Conservation (phyloP, 1,140 invertebrate species). For the Bombus waltoni region DNA sequence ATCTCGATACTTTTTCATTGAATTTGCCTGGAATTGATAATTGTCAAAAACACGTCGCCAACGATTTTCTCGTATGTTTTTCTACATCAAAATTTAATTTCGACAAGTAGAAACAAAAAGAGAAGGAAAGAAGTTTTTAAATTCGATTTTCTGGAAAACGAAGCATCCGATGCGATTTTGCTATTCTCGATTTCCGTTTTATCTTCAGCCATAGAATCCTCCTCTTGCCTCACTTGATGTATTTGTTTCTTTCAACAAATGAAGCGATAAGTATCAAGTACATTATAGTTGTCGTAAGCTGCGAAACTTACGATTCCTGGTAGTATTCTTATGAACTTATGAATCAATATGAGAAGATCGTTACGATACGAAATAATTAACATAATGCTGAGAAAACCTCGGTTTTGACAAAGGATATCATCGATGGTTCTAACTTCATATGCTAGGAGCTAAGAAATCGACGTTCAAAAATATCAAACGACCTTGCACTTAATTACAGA, state of each 20-base stretch:
- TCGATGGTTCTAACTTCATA: neutral
- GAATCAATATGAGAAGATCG: neutral
- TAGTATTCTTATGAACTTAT: too few relatives aligned
- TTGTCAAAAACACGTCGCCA: neutral
- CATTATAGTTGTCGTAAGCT: neutral
- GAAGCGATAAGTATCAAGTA: neutral
- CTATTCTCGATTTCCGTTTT: too few relatives aligned
- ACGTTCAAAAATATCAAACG: neutral
- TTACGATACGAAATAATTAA: neutral
- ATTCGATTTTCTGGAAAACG: too few relatives aligned
- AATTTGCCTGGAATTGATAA: neutral
- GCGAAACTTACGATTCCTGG: too few relatives aligned
- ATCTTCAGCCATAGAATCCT: too few relatives aligned
- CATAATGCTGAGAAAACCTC: neutral
- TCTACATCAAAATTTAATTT: neutral
- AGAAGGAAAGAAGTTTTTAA: too few relatives aligned
- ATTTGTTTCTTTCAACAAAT: too few relatives aligned
- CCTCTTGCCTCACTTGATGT: too few relatives aligned
- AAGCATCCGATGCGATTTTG: too few relatives aligned
- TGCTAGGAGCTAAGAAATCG: neutral
- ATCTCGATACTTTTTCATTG: too few relatives aligned
- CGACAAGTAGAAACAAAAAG: neutral
- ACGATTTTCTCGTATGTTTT: neutral
- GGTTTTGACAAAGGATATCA: too few relatives aligned
- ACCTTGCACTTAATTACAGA: constrained; percentile 15